Percentiles rank a stretch among this genome's conserved stretches.
Evolutionary conservation across 2,113 vertebrate species (phyloP).

Genomic region (Tetrao urogallus): DNA sequence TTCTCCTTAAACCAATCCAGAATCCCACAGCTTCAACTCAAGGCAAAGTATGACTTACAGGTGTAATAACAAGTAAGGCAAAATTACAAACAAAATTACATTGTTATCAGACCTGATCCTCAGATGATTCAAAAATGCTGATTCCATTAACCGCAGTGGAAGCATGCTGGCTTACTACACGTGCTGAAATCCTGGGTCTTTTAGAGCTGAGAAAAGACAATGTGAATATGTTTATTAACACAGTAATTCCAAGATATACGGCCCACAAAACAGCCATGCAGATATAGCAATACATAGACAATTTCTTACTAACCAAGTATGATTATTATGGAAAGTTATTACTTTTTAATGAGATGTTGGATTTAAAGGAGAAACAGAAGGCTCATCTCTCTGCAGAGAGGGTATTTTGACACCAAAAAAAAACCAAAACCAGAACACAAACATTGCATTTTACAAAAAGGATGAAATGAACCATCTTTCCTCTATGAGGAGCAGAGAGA

Average conservation of each 20-base stretch:
- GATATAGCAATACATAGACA: background rate
- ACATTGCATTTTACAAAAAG: background rate
- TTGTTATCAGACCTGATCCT: background rate
- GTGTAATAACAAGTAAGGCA: background rate
- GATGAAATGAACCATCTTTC: background rate
- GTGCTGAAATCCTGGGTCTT: background rate
- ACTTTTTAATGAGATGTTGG: background rate
- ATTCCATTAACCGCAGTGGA: background rate
- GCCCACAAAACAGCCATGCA: background rate
- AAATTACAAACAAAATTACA: background rate
- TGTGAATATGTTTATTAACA: background rate
- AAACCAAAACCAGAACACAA: background rate
- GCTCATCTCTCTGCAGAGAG: background rate
- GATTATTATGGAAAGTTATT: background rate
- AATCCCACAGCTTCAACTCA: background rate
- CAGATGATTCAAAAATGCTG: background rate
- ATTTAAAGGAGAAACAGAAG: background rate
- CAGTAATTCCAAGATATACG: background rate
- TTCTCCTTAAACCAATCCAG: background rate
- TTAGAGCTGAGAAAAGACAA: background rate
- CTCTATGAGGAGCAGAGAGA: background rate
- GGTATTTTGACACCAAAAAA: background rate
- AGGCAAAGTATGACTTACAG: background rate
- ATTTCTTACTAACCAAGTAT: background rate
- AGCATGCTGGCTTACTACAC: rapidly evolving